These are phyloP conservation scores for Eupithecia pulchellata DNA, from an alignment of 2,888 invertebrate species.

Conservation along the genomic window DNA sequence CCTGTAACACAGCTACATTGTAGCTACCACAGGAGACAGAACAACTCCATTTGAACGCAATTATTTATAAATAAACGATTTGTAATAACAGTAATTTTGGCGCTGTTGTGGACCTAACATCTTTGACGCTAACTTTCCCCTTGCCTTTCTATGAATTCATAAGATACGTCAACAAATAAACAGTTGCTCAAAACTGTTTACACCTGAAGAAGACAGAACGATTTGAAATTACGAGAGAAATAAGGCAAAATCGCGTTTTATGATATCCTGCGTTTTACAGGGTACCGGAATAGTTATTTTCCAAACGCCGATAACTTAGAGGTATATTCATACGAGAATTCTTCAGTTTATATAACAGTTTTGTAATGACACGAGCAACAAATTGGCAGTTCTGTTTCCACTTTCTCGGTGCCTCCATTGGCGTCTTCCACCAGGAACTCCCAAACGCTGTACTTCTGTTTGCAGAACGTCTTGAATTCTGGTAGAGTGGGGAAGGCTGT, in stretches of 20 bases:
- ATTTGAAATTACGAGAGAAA: background rate
- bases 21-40: too few species aligned
- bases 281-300: background rate
- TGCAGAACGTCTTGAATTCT: constrained; percentile 62
- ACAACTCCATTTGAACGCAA: too few species aligned
- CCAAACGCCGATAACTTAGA: background rate
- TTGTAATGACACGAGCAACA: constrained; percentile 76
- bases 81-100: too few species aligned
- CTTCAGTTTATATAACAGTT: constrained; percentile 27
- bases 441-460: constrained; percentile 70
- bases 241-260: background rate
- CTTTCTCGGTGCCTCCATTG: constrained; percentile 59
- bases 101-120: too few species aligned
- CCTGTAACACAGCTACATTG: too few species aligned
- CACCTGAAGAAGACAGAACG: too few species aligned
- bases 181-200: too few species aligned
- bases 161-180: too few species aligned
- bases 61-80: too few species aligned
- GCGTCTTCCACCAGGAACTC: constrained; percentile 65
- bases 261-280: background rate
- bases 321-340: background rate
- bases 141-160: too few species aligned
- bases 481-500: constrained; percentile 50
- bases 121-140: too few species aligned
- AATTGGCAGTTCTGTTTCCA: constrained; percentile 64